Conservation (phyloP, 1,140 invertebrate genomes). For the Meloidogyne chitwoodi region DNA sequence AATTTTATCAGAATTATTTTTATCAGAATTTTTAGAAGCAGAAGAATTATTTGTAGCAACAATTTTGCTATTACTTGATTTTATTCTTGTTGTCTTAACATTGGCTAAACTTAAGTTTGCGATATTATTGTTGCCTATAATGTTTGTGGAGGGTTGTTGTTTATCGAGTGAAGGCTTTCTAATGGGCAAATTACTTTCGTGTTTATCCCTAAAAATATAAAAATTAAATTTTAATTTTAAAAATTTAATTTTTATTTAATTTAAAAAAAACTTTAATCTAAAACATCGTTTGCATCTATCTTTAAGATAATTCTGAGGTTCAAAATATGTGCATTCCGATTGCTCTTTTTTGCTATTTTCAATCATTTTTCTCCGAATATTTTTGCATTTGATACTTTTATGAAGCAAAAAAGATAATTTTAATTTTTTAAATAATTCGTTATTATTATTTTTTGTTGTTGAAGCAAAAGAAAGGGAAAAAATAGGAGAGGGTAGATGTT, state of each 20-base stretch:
- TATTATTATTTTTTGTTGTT: neutral
- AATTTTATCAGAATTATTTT: too few species aligned
- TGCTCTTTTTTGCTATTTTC: neutral
- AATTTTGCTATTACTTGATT: neutral
- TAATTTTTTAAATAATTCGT: neutral
- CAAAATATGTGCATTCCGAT: constrained; percentile 47
- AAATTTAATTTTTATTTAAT: too few species aligned
- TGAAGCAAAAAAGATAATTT: neutral
- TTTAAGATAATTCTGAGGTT: constrained; percentile 56
- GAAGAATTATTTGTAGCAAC: neutral
- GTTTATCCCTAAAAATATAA: neutral
- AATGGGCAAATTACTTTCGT: neutral
- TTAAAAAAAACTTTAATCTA: constrained; percentile 37
- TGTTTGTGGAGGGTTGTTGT: neutral
- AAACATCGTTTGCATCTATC: constrained; percentile 57
- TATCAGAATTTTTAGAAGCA: neutral
- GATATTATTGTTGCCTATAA: neutral
- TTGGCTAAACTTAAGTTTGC: neutral
- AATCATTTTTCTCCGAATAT: neutral
- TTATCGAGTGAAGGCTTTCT: neutral
- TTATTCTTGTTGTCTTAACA: neutral
- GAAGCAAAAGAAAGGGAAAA: neutral
- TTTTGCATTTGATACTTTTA: neutral
- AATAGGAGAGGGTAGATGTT: neutral
- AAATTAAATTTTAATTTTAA: constrained; percentile 2